A percentile compares a stretch with the other conserved stretches of the same genome.
phyloP scores from a whole-genome alignment of 37 sponge, comb jelly and placozoan genomes.

The Mnemiopsis leidyi region DNA sequence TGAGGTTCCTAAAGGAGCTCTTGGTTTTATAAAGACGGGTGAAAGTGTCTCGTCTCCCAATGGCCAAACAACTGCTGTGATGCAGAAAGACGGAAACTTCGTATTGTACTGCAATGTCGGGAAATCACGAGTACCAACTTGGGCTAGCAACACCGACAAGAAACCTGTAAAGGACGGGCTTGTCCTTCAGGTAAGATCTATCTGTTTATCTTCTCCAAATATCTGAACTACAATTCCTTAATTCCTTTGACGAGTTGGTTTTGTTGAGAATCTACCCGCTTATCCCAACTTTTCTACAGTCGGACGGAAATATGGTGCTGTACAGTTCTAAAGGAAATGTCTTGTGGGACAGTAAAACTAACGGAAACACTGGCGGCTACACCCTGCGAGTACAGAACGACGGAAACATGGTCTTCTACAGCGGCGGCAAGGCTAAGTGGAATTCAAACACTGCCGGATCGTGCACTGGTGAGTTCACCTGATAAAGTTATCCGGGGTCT shows the following conservation, averaged over 20 bases:
- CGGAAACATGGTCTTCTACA: neutral
- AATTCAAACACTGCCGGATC: neutral
- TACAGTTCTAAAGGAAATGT: neutral
- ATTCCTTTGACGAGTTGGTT: too few species aligned
- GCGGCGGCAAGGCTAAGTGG: neutral
- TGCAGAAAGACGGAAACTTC: neutral
- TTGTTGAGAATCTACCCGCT: too few species aligned
- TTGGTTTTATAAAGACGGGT: neutral
- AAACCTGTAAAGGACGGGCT: neutral
- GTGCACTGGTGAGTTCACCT: neutral
- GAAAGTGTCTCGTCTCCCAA: neutral
- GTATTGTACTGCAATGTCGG: neutral
- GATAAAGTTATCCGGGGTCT: neutral
- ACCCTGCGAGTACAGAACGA: neutral
- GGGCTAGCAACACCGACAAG: neutral
- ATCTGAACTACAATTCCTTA: too few species aligned
- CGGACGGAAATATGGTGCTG: neutral
- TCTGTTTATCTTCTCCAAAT: too few species aligned
- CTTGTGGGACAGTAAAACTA: neutral
- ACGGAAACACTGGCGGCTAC: neutral
- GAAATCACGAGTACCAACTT: neutral
- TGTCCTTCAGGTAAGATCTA: neutral
- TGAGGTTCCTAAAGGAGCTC: neutral
- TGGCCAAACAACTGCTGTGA: neutral
- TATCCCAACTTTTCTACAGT: too few species aligned